Evolutionary conservation across 2,113 vertebrate genomes (phyloP), one percentile per base, ranked within the genome.

Genomic region (Seriola quinqueradiata): DNA sequence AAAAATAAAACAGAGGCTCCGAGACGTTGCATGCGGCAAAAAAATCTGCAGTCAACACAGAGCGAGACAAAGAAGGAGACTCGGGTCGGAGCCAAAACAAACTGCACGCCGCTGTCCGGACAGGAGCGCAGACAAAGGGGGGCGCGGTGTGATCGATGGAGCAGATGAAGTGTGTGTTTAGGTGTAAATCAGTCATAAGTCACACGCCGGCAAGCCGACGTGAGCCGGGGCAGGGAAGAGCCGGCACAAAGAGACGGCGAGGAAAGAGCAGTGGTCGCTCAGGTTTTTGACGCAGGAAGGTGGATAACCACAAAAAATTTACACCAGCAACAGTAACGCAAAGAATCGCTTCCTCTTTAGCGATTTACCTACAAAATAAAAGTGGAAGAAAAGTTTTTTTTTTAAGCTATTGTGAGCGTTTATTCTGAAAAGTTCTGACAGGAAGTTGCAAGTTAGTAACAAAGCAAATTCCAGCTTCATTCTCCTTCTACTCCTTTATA

Each of bases 141-240:
- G 44, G 23, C 9, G 19, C 34, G 1, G 17, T 2, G 32, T 68
- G 71, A 77, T 72, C 44, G 4, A 52, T 50, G 72, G 57, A 68
- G 52, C 54, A 55, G 25, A 68, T 3, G 12, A 81, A 54, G 44
- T 25, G 52, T 70, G 46, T 75, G 25, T 70, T 85, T 42, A 68
- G 48, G 28, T 81, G 64, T 25, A 71, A 82, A 75, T 79, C 67
- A 75, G 52, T 19, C 70, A 75, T 63, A 68, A 86, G 81, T 70
- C 25, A 68, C 36, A 40, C 21, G 11, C 11, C 1, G 4, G 23
- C 55, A 8, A 34, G 66, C 46, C 64, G n/a, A 17, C 23, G 17
- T 3, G 28, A 70, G n/a, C 3, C 28, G 13, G n/a, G 10, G 65
- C 28, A 28, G 64, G 34, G 58, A 50, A 2, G 42, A 50, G n/a